A percentile compares a stretch with the other conserved stretches of the same genome.
phyloP scores from a whole-genome alignment of 1,140 invertebrate genomes.

The Phthorimaea operculella region DNA sequence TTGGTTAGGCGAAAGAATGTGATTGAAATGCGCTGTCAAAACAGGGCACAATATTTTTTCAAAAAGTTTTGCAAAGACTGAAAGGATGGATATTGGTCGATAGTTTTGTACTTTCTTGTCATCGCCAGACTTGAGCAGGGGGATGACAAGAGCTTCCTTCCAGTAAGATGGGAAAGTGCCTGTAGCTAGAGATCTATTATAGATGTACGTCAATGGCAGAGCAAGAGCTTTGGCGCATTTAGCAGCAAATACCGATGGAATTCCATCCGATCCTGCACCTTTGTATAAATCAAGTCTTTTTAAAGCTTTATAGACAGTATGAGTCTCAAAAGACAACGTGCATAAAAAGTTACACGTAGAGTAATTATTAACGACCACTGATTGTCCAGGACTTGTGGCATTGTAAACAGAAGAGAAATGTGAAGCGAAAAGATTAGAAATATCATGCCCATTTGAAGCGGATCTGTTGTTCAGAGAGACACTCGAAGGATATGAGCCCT shows the following conservation, averaged over 20 bases:
- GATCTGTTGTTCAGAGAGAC: not conserved
- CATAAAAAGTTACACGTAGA: not conserved
- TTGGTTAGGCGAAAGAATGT: constrained; percentile 12
- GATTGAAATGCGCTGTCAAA: constrained; percentile 14
- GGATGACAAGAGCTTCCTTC: constrained; percentile 22
- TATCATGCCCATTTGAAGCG: not conserved
- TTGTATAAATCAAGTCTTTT: constrained; percentile 13
- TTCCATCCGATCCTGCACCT: constrained; percentile 16
- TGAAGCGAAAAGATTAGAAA: constrained; percentile 1
- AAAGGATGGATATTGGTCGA: constrained; percentile 26
- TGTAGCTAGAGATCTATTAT: constrained; percentile 17
- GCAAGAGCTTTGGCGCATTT: constrained; percentile 12
- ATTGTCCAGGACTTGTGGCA: not conserved
- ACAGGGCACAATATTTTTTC: constrained; percentile 19
- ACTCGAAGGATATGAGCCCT: not conserved
- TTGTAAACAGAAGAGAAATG: not conserved
- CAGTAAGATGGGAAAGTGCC: constrained; percentile 19
- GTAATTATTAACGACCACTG: not conserved
- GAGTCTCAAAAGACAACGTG: not conserved
- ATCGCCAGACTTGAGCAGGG: constrained; percentile 17
- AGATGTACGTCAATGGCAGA: constrained; percentile 15
- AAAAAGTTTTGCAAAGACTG: constrained; percentile 21
- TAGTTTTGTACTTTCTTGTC: constrained; percentile 15
- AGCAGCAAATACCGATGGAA: constrained; percentile 16
- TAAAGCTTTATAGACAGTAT: constrained; percentile 6